Evolutionary conservation across 2,113 vertebrate genomes (phyloP), one percentile per base, ranked within the genome.

Genomic region (Galemys pyrenaicus): DNA sequence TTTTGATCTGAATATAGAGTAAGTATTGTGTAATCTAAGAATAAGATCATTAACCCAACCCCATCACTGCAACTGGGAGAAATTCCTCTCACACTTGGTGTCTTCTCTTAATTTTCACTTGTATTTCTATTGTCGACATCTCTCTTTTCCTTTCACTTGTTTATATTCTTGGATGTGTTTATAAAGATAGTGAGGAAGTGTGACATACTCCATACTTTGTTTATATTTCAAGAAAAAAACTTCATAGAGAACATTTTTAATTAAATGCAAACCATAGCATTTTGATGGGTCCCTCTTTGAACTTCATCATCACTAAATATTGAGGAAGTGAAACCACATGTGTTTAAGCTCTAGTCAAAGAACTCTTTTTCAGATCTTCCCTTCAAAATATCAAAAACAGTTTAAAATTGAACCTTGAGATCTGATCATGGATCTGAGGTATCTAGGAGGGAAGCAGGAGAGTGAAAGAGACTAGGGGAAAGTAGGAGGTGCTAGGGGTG

Each of bases 121-220:
- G 24, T 8, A 24, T 62, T 65, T 20, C 37, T 80, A 32, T 49
- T 71, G 35, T 44, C 24, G 28, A 39, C 37, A 73, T 94, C 82
- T n/a, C 0, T 75, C 5, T 74, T 83, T 20, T 54, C 44, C 22
- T 74, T 94, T 89, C 91, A 26, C 22, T 89, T 82, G 19, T 82
- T 78, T 60, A 65, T 81, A 62, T 96, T 68, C 60, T 88, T 67
- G 28, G 35, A 11, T 64, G 32, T 30, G 62, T 84, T 93, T 93
- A 44, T 91, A 65, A 84, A 89, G 4, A 5, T 49, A 58, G 41
- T 79, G 12, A 93, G n/a, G 62, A 77, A 65, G 10, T 77, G 28
- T 87, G n/a, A 20, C 28, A 68, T 30, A n/a, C 17, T 91, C 15
- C 32, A 22, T 91, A 62, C 37, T 37, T 94, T 86, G 8, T 64